Evolutionary conservation across 2,113 vertebrate genomes (phyloP), one percentile per base, ranked within the genome.

Genomic region (Nerophis lumbriciformis): DNA sequence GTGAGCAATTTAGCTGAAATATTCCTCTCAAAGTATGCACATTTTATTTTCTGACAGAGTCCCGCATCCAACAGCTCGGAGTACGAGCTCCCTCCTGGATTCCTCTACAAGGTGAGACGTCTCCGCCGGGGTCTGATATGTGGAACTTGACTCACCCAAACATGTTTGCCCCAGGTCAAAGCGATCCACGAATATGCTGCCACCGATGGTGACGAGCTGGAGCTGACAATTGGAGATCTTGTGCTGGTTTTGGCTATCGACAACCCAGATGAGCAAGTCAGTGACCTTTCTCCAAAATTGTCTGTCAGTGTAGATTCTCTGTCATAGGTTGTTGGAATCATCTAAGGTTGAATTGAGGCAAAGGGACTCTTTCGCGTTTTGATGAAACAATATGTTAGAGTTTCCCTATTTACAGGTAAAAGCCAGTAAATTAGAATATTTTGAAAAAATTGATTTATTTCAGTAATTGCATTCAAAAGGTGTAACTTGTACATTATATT

Each of bases 261-360:
- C 68, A 94, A 92, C 72, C 94, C 93, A 0, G 95, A 98, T 0
- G 96, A 99, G 62, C 94, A 98, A 93, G 97, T 97, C 68, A 53
- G 72, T 72, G 19, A 35, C 16, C 6, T 38, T 37, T 8, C 45
- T 48, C 14, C 19, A 8, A 6, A 60, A 48, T 36, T 6, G 28
- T 2, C 28, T 4, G 28, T 28, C 28, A 28, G 28, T 28, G 19
- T 19, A 19, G 19, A 19, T 19, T 19, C 19, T 19, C 19, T 19
- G 28, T 3, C 28, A 28, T 28, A 28, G 4, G 1, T 28, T 28
- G 28, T 28, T 28, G 28, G 28, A 28, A 28, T 28, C 28, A 1
- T 3, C 28, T 28, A 28, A 3, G 28, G 4, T 28, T 28, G 3
- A 28, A 28, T 2, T 2, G 28, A 28, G 28, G 28, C 28, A 2